These are phyloP conservation scores for Bombus pyrosoma DNA, from an alignment of 1,140 invertebrate genomes.

Conservation along the genomic window DNA sequence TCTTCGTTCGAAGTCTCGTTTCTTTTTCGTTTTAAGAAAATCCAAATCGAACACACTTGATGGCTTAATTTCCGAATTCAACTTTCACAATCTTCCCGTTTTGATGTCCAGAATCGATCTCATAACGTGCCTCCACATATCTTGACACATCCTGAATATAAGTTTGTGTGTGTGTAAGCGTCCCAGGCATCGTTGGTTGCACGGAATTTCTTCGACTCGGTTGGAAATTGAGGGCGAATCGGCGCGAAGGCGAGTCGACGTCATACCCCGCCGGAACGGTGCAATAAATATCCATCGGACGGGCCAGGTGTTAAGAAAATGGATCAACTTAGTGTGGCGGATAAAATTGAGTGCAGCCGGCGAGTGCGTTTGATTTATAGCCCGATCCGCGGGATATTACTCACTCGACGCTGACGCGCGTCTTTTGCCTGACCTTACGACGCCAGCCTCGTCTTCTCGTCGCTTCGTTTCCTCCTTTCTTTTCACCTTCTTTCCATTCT, in stretches of 20 bases:
- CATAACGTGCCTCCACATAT: no score
- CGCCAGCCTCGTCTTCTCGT: neutral
- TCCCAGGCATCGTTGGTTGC: neutral
- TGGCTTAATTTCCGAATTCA: no score
- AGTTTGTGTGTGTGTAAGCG: no score
- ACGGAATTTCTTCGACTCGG: constrained; percentile 26
- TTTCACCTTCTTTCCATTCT: neutral
- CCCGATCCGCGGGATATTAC: constrained; percentile 43
- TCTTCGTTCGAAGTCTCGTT: no score
- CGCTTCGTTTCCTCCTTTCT: neutral
- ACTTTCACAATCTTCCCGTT: no score
- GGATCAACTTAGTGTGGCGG: constrained; percentile 50
- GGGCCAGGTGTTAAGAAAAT: constrained; percentile 54
- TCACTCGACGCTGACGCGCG: constrained; percentile 47
- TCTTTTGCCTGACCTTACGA: constrained; percentile 42
- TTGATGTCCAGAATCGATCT: no score
- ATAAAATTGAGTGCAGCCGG: constrained; percentile 51
- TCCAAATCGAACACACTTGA: no score
- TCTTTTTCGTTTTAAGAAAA: no score
- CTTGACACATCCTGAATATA: no score
- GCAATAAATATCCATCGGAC: constrained; percentile 54
- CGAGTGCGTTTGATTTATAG: constrained; percentile 52
- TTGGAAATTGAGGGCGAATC: constrained; percentile 15
- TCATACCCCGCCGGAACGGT: neutral
- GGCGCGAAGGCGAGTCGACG: neutral